Conservation (phyloP, 2,888 invertebrate species). For the Torymus auratus region DNA sequence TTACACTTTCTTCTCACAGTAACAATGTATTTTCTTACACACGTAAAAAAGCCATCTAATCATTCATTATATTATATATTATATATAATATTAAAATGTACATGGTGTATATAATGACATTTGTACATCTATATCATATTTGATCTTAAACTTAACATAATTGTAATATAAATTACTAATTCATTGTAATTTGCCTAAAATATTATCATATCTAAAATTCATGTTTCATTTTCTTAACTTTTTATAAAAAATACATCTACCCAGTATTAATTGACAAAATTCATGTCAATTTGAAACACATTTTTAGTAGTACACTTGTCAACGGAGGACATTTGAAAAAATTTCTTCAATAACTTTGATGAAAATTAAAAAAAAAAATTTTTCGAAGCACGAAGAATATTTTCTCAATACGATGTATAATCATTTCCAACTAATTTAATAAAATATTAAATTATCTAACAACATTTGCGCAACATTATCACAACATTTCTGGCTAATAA, state of each 20-base stretch:
- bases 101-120: constrained; percentile 45
- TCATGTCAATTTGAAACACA: constrained; percentile 30
- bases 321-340: constrained; percentile 19
- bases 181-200: constrained; percentile 49
- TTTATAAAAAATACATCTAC: constrained; percentile 36
- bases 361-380: constrained; percentile 27
- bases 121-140: constrained; percentile 53
- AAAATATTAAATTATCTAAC: constrained; percentile 59
- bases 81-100: constrained; percentile 51
- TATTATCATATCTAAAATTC: constrained; percentile 32
- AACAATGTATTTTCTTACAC: constrained; percentile 47
- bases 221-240: constrained; percentile 26
- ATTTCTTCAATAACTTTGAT: constrained; percentile 18
- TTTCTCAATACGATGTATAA: constrained; percentile 21
- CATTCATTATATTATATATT: constrained; percentile 8
- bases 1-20: constrained; percentile 21
- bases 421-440: constrained; percentile 42
- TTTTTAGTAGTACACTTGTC: constrained; percentile 20
- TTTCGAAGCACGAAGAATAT: constrained; percentile 22
- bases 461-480: constrained; percentile 57
- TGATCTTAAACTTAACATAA: constrained; percentile 39
- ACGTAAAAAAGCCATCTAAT: constrained; percentile 44
- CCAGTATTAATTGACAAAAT: constrained; percentile 24
- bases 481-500: constrained; percentile 54
- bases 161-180: constrained; percentile 51